Base-by-base conservation (phyloP, 1,140 invertebrate genomes). In the Mactra quadrangularis region DNA sequence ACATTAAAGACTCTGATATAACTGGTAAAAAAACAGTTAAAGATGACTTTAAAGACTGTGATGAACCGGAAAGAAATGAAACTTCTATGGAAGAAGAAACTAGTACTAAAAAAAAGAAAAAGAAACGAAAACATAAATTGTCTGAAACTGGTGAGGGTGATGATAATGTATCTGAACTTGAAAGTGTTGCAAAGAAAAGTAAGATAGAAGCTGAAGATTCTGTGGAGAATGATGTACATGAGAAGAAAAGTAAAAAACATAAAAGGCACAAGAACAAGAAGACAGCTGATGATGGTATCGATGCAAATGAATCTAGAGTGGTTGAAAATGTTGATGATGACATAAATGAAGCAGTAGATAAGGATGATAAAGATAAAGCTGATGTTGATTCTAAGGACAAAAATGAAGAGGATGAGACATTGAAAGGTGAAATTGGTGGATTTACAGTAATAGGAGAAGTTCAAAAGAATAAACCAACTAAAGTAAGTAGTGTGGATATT, bases 361-460 rank as follows among this genome's bases (percentile, higher is more conserved):
- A 31, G n/a, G 13, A 41, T 75, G 52, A 22, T 52, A 33, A 68
- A 60, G 57, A 64, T 27, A 27, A 76, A 50, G n/a, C 45, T 60
- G 57, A 7, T 35, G 59, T 68, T 64, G 77, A 76, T 41, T 35
- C 19, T 74, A 68, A 47, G 31, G 41, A 31, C 2, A 68, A 45
- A 52, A 41, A 60, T 45, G 66, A 75, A 19, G 53, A 22, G n/a
- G n/a, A n/a, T n/a, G n/a, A n/a, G n/a, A n/a, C n/a, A 6, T 41
- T 15, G 15, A 41, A 41, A 29, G 60, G 79, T 81, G 87, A 88
- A 59, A 75, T 89, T 68, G 91, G 87, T 50, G 89, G 88, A 22
- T 92, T 91, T 83, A 90, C 92, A 47, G 78, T 93, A 25, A 83
- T 93, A 45, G 91, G 90, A 33, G 85, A 91, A 77, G 83, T 90